Base-by-base conservation (phyloP, 2,113 vertebrate genomes). In the Paralichthys olivaceus region DNA sequence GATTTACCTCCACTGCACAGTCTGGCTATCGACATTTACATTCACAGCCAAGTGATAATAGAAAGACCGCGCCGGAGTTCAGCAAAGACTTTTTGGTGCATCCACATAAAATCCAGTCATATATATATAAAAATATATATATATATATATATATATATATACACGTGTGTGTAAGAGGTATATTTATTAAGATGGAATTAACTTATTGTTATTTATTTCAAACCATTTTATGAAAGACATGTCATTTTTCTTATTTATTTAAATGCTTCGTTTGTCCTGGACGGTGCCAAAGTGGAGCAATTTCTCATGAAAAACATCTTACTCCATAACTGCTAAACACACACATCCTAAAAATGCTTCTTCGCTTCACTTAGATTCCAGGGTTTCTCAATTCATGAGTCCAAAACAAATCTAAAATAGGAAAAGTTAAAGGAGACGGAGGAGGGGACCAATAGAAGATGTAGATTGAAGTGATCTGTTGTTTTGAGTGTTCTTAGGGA, bases 171-270 rank as follows among this genome's bases (percentile, higher is more conserved):
- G 85, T 91, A 84, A 92, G 94, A 95, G 96, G 94, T 94, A 96
- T 98, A 98, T 99, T 99, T 99, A 98, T 99, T 99, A 93, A 97
- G 93, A 96, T 95, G 94, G 95, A 98, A 94, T 93, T 95, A 95
- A 99, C 95, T 98, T 99, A 99, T 99, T 99, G 86, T 96, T 99
- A 98, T 98, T 99, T 99, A 98, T 98, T 99, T 91, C 94, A 92
- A 80, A 96, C 95, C 95, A 95, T 94, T 96, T 95, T 93, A 92
- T 90, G 83, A 96, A 88, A 91, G 81, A 95, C 94, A 95, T 86
- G 90, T 95, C 58, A 20, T 91, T 96, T 94, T 93, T 93, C 93
- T 95, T 94, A 98, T 98, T 98, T 96, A 96, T 96, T 96, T 92
- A 95, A 91, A 93, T 81, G 84, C 75, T 92, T 79, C 72, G 73